Conservation (phyloP, 2,888 invertebrate genomes). For the Nomada ruficornis region DNA sequence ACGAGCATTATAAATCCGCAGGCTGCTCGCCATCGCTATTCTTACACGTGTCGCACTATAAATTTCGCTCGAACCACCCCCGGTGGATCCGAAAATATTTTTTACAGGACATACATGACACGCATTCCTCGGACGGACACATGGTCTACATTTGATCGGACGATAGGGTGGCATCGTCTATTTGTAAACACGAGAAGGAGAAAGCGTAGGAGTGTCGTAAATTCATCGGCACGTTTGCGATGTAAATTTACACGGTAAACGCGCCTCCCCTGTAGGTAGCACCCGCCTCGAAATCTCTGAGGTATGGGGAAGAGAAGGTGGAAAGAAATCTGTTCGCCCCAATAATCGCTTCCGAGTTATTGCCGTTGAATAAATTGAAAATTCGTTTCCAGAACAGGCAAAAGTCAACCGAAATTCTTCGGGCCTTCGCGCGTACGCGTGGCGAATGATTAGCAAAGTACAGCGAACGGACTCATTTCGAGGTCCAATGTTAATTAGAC, state of each 20-base stretch:
- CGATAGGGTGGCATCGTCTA: conserved; percentile 54
- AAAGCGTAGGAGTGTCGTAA: conserved; percentile 68
- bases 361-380: background rate
- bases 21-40: conserved; percentile 11
- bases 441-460: background rate
- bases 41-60: conserved; percentile 11
- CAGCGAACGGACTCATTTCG: background rate
- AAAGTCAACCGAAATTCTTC: background rate
- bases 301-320: background rate
- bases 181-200: conserved; percentile 65
- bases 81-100: conserved; percentile 47
- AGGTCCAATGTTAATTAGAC: background rate
- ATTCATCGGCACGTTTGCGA: conserved; percentile 74
- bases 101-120: conserved; percentile 45
- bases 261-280: conserved; percentile 14
- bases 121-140: conserved; percentile 50
- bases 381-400: background rate
- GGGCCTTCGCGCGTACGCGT: background rate
- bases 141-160: conserved; percentile 56
- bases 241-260: conserved; percentile 77
- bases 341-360: background rate
- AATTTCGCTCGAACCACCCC: conserved; percentile 34
- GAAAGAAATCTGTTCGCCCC: conserved; percentile 6
- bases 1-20: conserved; percentile 26
- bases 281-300: background rate